These are phyloP conservation scores for Cistogaster globosa DNA, from an alignment of 2,888 invertebrate species.

Conservation along the genomic window DNA sequence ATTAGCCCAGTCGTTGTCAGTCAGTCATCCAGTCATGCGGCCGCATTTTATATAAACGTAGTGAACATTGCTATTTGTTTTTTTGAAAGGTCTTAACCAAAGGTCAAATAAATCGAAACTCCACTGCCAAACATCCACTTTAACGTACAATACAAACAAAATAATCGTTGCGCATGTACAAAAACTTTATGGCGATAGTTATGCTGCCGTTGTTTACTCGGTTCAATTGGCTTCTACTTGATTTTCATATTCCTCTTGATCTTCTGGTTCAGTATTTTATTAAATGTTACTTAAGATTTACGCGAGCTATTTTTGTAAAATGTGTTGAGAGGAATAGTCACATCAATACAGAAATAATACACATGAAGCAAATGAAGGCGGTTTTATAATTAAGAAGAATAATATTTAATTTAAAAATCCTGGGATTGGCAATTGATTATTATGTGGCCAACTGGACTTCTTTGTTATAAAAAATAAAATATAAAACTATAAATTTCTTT, in stretches of 20 bases:
- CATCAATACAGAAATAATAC: slow-evolving; percentile 47
- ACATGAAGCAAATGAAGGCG: slow-evolving; percentile 4
- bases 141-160: slow-evolving; percentile 19
- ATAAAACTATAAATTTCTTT: too few relatives aligned
- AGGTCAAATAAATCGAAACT: slow-evolving; percentile 72
- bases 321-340: slow-evolving; percentile 53
- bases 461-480: too few relatives aligned
- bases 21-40: slow-evolving; percentile 62
- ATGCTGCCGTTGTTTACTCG: slow-evolving; percentile 35
- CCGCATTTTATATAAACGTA: slow-evolving; percentile 37
- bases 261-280: slow-evolving; percentile 57
- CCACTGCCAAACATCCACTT: slow-evolving; percentile 18
- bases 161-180: slow-evolving; percentile 50
- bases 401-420: not conserved
- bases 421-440: too few relatives aligned
- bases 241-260: slow-evolving; percentile 44
- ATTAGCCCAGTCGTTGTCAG: slow-evolving; percentile 72
- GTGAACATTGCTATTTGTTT: slow-evolving; percentile 55
- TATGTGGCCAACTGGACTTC: too few relatives aligned
- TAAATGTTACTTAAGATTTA: slow-evolving; percentile 68
- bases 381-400: slow-evolving; percentile 32
- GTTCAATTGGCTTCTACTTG: slow-evolving; percentile 38
- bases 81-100: slow-evolving; percentile 65
- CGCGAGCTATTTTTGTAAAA: slow-evolving; percentile 56
- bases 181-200: slow-evolving; percentile 16